Evolutionary conservation across 2,888 invertebrate species (phyloP), one percentile per base, ranked within the genome.

Genomic region (Amphipyra berbera): DNA sequence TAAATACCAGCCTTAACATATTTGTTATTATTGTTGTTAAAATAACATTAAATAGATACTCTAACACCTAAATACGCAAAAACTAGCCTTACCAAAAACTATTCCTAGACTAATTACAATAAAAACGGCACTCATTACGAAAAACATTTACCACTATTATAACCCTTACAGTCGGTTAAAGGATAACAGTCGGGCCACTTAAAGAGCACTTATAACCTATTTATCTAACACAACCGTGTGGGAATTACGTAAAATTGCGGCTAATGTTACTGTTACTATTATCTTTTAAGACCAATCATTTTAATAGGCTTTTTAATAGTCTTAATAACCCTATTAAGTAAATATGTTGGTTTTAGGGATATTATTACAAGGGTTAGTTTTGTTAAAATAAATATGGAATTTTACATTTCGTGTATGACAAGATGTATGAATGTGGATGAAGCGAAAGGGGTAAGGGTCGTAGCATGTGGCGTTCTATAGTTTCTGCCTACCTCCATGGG

Each of bases 231-330:
- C 67, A 70, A 63, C 53, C 55, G 53, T 70, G 63, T 73, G 53
- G 60, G 61, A 69, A 78, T 78, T 72, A 73, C 69, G 63, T 67
- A 50, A 54, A 71, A 67, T 56, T 61, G 56, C 49, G 60, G 76
- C 72, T 64, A 82, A 87, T 77, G 68, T 50, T n/a, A 62, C 79
- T 61, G 82, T 88, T 88, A 82, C 67, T 72, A 78, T 86, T 86
- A 87, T 87, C 85, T 84, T 79, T 66, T 79, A 71, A 76, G 65
- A 66, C 73, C 76, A 78, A 85, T 82, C 81, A 77, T 82, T 84
- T 79, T 80, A 84, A 88, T 83, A 69, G 73, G 59, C 64, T 47
- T 75, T 78, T 74, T 78, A 78, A 61, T 78, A 72, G 55, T 60
- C 6, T 62, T 48, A 63, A 60, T 73, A 56, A 63, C 13, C 57